Evolutionary conservation across 2,113 vertebrate genomes (phyloP).

Genomic region (Microcebus murinus): DNA sequence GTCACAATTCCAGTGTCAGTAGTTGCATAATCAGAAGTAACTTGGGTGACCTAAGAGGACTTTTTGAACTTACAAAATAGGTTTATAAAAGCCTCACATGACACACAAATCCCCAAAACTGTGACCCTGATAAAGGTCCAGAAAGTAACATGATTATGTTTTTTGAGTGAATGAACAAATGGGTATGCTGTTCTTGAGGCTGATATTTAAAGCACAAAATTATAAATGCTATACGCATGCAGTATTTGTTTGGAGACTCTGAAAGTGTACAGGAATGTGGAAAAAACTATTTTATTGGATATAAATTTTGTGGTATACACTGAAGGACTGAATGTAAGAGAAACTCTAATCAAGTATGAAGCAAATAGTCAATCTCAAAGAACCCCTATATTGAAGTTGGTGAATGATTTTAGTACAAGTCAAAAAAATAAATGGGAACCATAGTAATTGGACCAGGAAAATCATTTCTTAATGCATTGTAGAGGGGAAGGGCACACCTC

Average conservation of each 20-base stretch:
- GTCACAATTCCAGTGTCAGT: conserved; percentile 72
- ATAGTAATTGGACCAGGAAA: background rate
- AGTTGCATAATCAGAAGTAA: conserved; percentile 53
- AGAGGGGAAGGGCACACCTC: too few species aligned
- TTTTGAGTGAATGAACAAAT: background rate
- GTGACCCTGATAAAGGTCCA: background rate
- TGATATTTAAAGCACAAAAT: background rate
- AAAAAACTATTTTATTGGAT: background rate
- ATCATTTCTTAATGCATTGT: background rate
- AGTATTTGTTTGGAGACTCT: background rate
- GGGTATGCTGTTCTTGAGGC: background rate
- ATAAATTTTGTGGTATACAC: background rate
- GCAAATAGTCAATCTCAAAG: background rate
- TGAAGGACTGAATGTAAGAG: background rate
- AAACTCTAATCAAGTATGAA: background rate
- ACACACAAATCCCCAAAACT: background rate
- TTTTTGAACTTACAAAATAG: conserved; percentile 58
- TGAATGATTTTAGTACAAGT: background rate
- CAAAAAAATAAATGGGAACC: background rate
- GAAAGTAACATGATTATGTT: background rate
- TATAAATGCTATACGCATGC: background rate
- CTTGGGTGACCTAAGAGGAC: background rate
- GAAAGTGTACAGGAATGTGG: background rate
- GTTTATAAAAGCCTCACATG: background rate
- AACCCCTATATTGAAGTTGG: background rate